Conservation (phyloP, 2,888 invertebrate species). For the Bellardia bayeri region DNA sequence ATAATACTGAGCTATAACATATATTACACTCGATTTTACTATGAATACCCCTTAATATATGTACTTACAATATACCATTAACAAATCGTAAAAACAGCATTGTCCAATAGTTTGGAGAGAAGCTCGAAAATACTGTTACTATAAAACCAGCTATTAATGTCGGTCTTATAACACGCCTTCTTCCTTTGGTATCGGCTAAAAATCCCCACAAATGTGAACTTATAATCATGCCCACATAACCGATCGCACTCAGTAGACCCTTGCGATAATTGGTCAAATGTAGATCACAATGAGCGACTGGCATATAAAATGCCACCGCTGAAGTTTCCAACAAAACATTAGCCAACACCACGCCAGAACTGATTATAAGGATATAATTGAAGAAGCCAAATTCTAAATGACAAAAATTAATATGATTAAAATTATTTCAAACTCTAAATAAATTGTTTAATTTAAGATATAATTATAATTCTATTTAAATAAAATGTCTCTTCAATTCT, state of each 20-base stretch:
- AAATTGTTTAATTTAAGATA: neutral
- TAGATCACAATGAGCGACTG: constrained; percentile 85
- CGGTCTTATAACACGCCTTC: constrained; percentile 84
- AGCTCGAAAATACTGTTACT: constrained; percentile 84
- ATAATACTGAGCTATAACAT: too few species aligned
- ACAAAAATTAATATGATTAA: neutral
- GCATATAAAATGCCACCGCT: constrained; percentile 85
- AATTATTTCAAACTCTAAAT: too few species aligned
- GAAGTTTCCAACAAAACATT: constrained; percentile 85
- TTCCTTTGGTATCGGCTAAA: constrained; percentile 85
- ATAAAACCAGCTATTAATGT: constrained; percentile 84
- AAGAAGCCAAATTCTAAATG: constrained; percentile 85
- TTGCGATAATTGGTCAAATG: constrained; percentile 82
- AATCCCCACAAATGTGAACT: constrained; percentile 86
- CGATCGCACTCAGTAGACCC: constrained; percentile 83
- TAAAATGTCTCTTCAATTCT: too few species aligned
- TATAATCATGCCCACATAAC: constrained; percentile 84
- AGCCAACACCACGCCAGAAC: constrained; percentile 85
- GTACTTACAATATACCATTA: constrained; percentile 86
- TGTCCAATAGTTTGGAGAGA: constrained; percentile 84
- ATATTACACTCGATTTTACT: too few species aligned
- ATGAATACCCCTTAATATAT: neutral
- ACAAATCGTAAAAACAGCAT: constrained; percentile 85
- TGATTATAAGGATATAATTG: constrained; percentile 84
- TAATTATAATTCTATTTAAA: neutral